Conservation (phyloP, 2,113 vertebrate species). For the Scomber scombrus region DNA sequence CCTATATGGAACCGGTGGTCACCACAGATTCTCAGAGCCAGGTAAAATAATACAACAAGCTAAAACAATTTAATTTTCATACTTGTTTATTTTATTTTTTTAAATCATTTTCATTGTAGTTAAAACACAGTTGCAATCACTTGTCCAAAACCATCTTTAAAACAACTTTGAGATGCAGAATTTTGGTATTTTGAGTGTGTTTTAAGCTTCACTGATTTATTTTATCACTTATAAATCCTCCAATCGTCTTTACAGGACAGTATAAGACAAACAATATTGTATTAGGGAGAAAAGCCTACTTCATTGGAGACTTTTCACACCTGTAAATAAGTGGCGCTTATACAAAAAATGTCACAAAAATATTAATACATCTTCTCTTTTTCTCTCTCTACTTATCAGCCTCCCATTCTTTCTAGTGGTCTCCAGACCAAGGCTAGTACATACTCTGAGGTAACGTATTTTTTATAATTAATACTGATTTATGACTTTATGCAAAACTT, state of each 20-base stretch:
- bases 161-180: too few relatives aligned
- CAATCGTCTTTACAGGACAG: too few relatives aligned
- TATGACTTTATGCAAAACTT: neutral
- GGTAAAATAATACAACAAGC: conserved; percentile 30
- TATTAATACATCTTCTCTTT: neutral
- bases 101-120: neutral
- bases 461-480: neutral
- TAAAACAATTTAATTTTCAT: neutral
- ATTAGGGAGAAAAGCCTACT: too few relatives aligned
- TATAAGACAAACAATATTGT: too few relatives aligned
- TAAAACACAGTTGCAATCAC: neutral
- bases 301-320: too few relatives aligned
- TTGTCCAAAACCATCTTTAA: too few relatives aligned
- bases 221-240: too few relatives aligned
- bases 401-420: neutral
- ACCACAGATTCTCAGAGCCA: conserved; percentile 21
- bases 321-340: too few relatives aligned
- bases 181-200: too few relatives aligned
- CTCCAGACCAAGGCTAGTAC: neutral
- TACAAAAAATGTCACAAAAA: too few relatives aligned
- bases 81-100: neutral
- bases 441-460: conserved; percentile 27
- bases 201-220: too few relatives aligned
- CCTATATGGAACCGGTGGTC: conserved; percentile 26
- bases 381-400: neutral